Evolutionary conservation across 2,888 invertebrate species (phyloP).

Genomic region (Micoletzkya japonica): DNA sequence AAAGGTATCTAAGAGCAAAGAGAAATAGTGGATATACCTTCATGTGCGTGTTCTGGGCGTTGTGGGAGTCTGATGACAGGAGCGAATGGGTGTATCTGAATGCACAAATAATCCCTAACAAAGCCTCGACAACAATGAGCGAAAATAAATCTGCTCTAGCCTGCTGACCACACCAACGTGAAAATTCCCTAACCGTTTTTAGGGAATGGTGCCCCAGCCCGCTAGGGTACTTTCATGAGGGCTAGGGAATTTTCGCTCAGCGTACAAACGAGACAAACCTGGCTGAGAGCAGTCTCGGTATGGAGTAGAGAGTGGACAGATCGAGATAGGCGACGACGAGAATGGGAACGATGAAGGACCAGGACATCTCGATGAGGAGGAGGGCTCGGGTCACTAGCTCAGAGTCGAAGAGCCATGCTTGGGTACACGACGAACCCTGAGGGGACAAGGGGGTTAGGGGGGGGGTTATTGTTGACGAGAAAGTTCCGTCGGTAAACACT

Average conservation of each 20-base stretch:
- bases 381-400: constrained; percentile 20
- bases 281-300: constrained; percentile 22
- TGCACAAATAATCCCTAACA: not conserved
- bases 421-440: constrained; percentile 17
- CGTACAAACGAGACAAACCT: constrained; percentile 19
- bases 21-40: not conserved
- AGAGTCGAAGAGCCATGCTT: constrained; percentile 22
- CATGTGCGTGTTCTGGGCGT: constrained; percentile 1
- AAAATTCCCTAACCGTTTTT: too few relatives aligned
- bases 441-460: not conserved
- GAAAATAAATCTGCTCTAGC: not conserved
- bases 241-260: too few relatives aligned
- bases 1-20: not conserved
- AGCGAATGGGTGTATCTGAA: constrained; percentile 18
- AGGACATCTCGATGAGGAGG: constrained; percentile 18
- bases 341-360: constrained; percentile 30
- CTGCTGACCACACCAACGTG: too few relatives aligned
- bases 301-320: constrained; percentile 10
- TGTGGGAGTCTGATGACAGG: not conserved
- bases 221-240: too few relatives aligned
- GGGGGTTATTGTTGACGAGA: not conserved
- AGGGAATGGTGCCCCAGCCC: too few relatives aligned
- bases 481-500: not conserved
- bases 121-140: not conserved
- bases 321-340: constrained; percentile 29